These are phyloP conservation scores for Phortica magna DNA, from an alignment of 2,888 invertebrate genomes.

Conservation along the genomic window DNA sequence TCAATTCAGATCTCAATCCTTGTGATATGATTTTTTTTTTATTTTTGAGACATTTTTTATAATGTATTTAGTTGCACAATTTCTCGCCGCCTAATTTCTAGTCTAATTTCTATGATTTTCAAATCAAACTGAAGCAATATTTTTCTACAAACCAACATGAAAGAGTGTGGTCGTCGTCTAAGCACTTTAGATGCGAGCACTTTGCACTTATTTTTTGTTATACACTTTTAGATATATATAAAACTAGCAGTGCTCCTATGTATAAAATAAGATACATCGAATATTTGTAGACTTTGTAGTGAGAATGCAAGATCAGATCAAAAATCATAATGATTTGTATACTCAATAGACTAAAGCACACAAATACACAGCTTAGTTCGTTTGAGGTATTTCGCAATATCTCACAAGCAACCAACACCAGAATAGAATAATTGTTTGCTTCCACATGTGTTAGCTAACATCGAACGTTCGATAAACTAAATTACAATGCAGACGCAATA, in stretches of 20 bases:
- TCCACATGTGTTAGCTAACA: slow-evolving; percentile 36
- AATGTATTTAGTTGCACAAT: not conserved
- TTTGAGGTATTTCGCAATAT: not conserved
- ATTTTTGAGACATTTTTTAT: slow-evolving; percentile 2
- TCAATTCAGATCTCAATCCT: slow-evolving; percentile 68
- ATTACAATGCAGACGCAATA: slow-evolving; percentile 6
- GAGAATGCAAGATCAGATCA: slow-evolving; percentile 1
- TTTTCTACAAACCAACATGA: not conserved
- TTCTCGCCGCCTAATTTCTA: slow-evolving; percentile 23
- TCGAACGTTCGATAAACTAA: slow-evolving; percentile 17
- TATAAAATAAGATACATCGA: slow-evolving; percentile 29
- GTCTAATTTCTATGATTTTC: slow-evolving; percentile 13
- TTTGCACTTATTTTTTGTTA: not conserved
- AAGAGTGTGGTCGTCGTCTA: not conserved
- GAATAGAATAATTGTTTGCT: not conserved
- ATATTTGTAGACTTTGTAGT: slow-evolving; percentile 32
- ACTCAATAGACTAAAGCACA: not conserved
- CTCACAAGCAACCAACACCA: not conserved
- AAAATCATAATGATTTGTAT: slow-evolving; percentile 7
- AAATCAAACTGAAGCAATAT: slow-evolving; percentile 55
- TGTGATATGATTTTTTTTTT: slow-evolving; percentile 59
- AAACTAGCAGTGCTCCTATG: slow-evolving; percentile 8
- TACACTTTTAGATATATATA: not conserved
- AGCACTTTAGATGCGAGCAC: slow-evolving; percentile 18
- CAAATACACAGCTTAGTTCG: slow-evolving; percentile 22